Evolutionary conservation across 2,888 invertebrate species (phyloP), one percentile per base, ranked within the genome.

Genomic region (Melipona beecheii): DNA sequence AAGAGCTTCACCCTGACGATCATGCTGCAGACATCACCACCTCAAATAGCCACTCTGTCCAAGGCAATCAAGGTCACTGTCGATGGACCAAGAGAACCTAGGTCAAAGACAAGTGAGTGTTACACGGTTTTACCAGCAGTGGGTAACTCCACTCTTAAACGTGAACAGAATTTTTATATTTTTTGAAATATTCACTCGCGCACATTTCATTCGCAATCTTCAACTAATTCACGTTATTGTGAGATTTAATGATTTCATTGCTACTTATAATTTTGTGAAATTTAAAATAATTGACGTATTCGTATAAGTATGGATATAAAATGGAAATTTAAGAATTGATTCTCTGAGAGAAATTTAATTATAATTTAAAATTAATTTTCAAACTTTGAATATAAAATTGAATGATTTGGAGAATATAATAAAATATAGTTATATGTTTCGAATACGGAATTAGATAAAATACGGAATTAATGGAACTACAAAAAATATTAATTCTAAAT

Each of bases 1-100:
- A 95, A 94, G 86, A 94, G 94, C 86, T 94, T 94, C 84, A 94
- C 94, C 31, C 88, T 94, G 83, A 94, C 94, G 87, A 95, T 94
- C 89, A 94, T 94, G 93, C 92, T 95, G 76, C 94, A 94, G 84
- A 94, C 94, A n/a, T 92, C 93, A 43, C 94, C 94, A 71, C 94
- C 94, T 56, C 94, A 94, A 84, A 90, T 94, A 50, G 94, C 94
- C 24, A 94, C 94, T 76, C 84, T 94, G 62, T 92, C 93, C 27
- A 94, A 94, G 81, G 93, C 94, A 50, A 94, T 94, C 83, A 94
- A 94, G 87, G 94, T 94, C 56, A 94, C 94, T 27, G 94, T 94
- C 64, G 94, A 94, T 75, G 94, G 94, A 64, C 94, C 94, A 13
- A 89, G 94, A 74, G 94, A 94, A 77, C 94, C 94, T 1, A 91